Percentiles rank a stretch among this genome's conserved stretches.
Conservation (phyloP, 2,113 vertebrate genomes). For the Tachuris rubrigastra region DNA sequence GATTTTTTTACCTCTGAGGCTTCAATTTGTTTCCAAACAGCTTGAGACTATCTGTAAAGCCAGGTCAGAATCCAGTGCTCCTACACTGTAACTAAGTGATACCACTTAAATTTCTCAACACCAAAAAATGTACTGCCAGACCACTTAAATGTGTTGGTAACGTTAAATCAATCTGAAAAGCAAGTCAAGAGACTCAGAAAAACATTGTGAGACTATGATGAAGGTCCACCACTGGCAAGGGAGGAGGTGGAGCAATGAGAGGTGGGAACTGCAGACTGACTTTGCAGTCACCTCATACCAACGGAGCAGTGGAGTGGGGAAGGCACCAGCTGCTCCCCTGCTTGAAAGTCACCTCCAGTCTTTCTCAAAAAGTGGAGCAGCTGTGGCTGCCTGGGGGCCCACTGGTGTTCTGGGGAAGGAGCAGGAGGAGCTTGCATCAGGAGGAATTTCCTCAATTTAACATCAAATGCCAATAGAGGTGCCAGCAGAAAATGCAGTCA, state of each 20-base stretch:
- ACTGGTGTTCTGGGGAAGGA: not conserved
- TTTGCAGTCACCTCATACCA: not conserved
- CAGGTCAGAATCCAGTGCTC: not conserved
- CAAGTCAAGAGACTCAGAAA: not conserved
- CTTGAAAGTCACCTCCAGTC: conserved; percentile 16
- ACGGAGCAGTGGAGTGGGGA: not conserved
- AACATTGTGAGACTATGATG: not conserved
- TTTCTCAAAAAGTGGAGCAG: not conserved
- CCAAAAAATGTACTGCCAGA: not conserved
- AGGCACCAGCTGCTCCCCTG: not conserved
- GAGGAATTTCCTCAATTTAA: conserved; percentile 7
- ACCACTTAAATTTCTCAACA: not conserved
- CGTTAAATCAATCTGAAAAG: not conserved
- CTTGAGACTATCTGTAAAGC: not conserved
- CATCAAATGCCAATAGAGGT: not conserved
- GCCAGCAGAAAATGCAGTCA: not conserved
- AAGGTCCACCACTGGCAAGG: not conserved
- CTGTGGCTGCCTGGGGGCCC: not conserved
- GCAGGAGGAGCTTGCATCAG: not conserved
- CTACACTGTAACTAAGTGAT: not conserved
- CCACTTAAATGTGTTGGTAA: not conserved
- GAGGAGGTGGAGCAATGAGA: not conserved
- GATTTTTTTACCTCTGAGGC: not conserved
- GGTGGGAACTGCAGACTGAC: not conserved
- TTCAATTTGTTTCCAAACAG: not conserved